Conservation (phyloP, 2,888 invertebrate species). For the Fragum sueziense region DNA sequence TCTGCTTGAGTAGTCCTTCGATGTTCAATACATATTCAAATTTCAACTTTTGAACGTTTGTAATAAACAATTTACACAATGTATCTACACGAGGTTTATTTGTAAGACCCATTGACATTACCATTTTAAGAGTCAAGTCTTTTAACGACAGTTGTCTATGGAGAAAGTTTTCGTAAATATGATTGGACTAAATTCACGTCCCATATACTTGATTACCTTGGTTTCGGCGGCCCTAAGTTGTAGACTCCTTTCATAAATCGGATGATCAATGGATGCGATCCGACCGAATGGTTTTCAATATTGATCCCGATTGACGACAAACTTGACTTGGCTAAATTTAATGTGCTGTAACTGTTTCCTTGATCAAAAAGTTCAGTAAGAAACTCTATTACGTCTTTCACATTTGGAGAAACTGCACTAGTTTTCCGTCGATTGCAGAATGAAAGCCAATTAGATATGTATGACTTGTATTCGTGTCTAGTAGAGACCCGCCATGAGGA, state of each 20-base stretch:
- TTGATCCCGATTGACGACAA: constrained; percentile 25
- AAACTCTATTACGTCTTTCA: constrained; percentile 30
- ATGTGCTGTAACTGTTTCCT: constrained; percentile 27
- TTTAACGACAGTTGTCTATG: constrained; percentile 11
- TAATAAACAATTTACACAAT: background rate
- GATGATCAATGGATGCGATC: constrained; percentile 17
- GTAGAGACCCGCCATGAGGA: constrained; percentile 22
- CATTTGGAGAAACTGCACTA: constrained; percentile 14
- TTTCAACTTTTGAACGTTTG: too few relatives aligned
- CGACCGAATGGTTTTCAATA: background rate
- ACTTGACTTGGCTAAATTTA: constrained; percentile 27
- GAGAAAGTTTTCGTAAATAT: constrained; percentile 14
- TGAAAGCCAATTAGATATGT: constrained; percentile 31
- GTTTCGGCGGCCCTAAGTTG: constrained; percentile 5
- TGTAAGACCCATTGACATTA: constrained; percentile 34
- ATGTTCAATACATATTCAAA: background rate
- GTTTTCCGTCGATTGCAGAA: constrained; percentile 32
- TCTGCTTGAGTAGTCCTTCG: background rate
- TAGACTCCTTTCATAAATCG: constrained; percentile 16
- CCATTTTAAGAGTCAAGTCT: constrained; percentile 37
- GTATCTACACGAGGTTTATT: constrained; percentile 6
- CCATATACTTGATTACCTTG: constrained; percentile 15
- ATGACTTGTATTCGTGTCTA: constrained; percentile 16
- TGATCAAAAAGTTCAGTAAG: constrained; percentile 20
- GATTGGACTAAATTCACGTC: background rate